phyloP scores from a whole-genome alignment of 2,113 vertebrate species.

The Electrona antarctica region DNA sequence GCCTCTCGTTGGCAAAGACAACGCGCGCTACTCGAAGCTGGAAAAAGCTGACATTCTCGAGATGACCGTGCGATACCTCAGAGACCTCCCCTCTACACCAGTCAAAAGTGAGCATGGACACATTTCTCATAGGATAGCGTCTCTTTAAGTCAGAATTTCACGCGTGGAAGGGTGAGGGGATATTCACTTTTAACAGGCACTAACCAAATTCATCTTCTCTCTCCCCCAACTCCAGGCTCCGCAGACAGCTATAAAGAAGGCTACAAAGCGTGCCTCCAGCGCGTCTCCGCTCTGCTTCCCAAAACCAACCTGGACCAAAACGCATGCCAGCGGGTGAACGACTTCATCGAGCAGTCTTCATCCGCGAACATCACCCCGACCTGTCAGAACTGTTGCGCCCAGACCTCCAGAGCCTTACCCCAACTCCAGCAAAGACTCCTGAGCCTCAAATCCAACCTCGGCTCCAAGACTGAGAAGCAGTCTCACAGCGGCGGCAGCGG shows the following conservation, averaged over 20 bases:
- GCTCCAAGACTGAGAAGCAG: conserved; percentile 41
- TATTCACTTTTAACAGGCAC: conserved; percentile 8
- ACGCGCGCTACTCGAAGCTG: conserved; percentile 85
- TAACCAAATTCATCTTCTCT: conserved; percentile 18
- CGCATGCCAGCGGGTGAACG: conserved; percentile 73
- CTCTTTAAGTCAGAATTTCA: not conserved
- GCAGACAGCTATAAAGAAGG: conserved; percentile 79
- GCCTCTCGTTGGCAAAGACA: conserved; percentile 86
- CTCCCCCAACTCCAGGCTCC: conserved; percentile 16
- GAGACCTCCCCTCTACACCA: conserved; percentile 73
- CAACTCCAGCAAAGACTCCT: conserved; percentile 67
- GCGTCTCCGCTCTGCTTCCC: conserved; percentile 78
- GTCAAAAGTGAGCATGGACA: conserved; percentile 73
- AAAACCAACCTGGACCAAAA: conserved; percentile 74
- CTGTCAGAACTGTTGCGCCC: conserved; percentile 67
- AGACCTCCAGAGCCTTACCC: conserved; percentile 58
- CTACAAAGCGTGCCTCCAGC: conserved; percentile 83
- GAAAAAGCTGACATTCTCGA: conserved; percentile 93
- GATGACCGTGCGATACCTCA: conserved; percentile 91
- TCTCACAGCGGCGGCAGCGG: conserved; percentile 7
- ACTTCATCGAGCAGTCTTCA: conserved; percentile 76
- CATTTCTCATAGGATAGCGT: not conserved
- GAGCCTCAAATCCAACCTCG: conserved; percentile 66
- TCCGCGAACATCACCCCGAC: conserved; percentile 42
- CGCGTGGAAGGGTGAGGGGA: not conserved